Conservation (phyloP, 2,888 invertebrate genomes). For the Cantharis nigra region DNA sequence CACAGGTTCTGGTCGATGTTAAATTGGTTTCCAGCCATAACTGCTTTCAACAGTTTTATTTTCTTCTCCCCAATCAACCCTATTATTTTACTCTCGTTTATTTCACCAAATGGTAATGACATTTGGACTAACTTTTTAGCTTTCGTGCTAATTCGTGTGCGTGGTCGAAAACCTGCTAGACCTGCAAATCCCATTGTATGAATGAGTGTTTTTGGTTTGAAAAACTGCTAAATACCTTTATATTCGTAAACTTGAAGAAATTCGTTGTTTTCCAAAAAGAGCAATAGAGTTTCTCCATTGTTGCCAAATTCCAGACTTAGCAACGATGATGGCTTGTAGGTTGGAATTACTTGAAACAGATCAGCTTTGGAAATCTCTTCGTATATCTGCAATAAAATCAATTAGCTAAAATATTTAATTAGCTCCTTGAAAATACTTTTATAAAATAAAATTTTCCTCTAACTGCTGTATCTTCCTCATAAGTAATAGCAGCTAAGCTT, state of each 20-base stretch:
- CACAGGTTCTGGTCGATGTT: neutral
- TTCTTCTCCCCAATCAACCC: constrained; percentile 49
- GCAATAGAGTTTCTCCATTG: constrained; percentile 58
- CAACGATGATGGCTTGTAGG: constrained; percentile 58
- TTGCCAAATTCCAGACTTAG: constrained; percentile 50
- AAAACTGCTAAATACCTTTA: constrained; percentile 47
- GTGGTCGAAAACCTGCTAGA: constrained; percentile 55
- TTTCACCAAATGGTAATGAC: constrained; percentile 40
- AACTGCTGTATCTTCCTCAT: constrained; percentile 47
- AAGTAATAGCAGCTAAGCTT: constrained; percentile 52
- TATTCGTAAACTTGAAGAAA: constrained; percentile 57
- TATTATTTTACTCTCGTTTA: constrained; percentile 45
- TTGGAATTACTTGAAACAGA: constrained; percentile 59
- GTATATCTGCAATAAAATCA: constrained; percentile 51
- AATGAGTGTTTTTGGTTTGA: neutral
- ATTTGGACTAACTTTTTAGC: constrained; percentile 50
- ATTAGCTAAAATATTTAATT: neutral
- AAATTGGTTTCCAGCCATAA: constrained; percentile 52
- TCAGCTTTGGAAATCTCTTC: constrained; percentile 54
- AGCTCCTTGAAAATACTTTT: constrained; percentile 41
- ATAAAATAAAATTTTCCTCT: constrained; percentile 51
- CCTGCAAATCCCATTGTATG: constrained; percentile 43
- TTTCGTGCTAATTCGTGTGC: constrained; percentile 48
- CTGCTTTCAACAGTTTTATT: constrained; percentile 53
- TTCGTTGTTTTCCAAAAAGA: constrained; percentile 55